A percentile compares a stretch with the other conserved stretches of the same genome.
These are phyloP conservation scores for Brachycybe producta DNA, from an alignment of 2,888 invertebrate genomes.

Conservation along the genomic window DNA sequence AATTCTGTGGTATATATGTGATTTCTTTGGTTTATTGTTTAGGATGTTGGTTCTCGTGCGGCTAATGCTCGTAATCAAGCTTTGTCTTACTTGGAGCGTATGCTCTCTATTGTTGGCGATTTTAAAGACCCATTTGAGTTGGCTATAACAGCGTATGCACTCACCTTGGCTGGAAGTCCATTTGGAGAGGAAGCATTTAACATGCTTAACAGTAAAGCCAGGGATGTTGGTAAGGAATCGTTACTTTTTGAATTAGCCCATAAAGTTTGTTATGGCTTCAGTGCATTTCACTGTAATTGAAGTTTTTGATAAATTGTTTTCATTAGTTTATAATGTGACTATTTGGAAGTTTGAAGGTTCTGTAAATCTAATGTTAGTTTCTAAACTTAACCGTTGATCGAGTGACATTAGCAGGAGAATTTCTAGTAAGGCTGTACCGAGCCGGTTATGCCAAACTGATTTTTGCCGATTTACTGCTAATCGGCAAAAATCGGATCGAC, in stretches of 20 bases:
- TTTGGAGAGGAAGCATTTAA: conserved; percentile 69
- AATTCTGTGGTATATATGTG: conserved; percentile 3
- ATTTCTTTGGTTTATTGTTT: conserved; percentile 19
- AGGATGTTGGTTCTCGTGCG: conserved; percentile 53
- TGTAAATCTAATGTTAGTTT: too few species aligned
- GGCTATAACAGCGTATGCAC: conserved; percentile 77
- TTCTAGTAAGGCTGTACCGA: too few species aligned
- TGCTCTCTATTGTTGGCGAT: conserved; percentile 58
- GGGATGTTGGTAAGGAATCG: conserved; percentile 49
- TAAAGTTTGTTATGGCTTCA: background rate
- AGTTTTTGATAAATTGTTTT: too few species aligned
- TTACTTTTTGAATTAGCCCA: background rate
- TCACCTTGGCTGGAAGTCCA: conserved; percentile 70
- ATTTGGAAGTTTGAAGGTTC: too few species aligned
- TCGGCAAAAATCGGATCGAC: too few species aligned
- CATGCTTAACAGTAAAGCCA: conserved; percentile 50
- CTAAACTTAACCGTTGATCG: too few species aligned
- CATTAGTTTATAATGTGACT: too few species aligned
- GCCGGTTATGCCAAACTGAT: too few species aligned
- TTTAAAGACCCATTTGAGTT: conserved; percentile 67
- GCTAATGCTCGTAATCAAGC: conserved; percentile 61
- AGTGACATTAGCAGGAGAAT: too few species aligned
- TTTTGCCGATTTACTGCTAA: too few species aligned
- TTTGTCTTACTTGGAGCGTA: conserved; percentile 64
- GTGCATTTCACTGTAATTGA: too few species aligned